These are phyloP conservation scores for Cryptoleucopteryx plumbea DNA, from an alignment of 2,113 vertebrate genomes.

Conservation along the genomic window DNA sequence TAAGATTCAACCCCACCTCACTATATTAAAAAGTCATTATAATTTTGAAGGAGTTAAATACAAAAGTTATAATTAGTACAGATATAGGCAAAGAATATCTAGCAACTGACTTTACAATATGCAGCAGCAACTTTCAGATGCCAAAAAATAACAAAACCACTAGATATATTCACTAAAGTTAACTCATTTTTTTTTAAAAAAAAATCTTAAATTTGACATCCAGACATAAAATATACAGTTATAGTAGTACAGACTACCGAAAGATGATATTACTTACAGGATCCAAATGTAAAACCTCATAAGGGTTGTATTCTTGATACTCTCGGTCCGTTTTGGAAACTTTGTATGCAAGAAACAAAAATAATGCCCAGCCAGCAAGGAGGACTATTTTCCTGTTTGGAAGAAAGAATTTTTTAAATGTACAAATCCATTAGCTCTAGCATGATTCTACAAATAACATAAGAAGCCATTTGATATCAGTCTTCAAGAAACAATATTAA, in stretches of 20 bases:
- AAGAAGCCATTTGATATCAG: neutral
- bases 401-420: slow-evolving; percentile 31
- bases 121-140: neutral
- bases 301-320: slow-evolving; percentile 98
- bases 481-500: neutral
- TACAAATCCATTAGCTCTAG: neutral
- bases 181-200: neutral
- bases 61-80: neutral
- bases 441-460: neutral
- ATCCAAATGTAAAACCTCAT: slow-evolving; percentile 93
- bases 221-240: neutral
- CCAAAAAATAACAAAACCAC: neutral
- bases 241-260: neutral
- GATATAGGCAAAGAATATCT: neutral
- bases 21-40: neutral
- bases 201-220: neutral
- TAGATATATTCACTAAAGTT: neutral
- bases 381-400: slow-evolving; percentile 88
- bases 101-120: neutral
- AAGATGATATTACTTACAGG: slow-evolving; percentile 79
- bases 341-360: slow-evolving; percentile 95
- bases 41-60: neutral
- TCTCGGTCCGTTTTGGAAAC: slow-evolving; percentile 97
- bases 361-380: slow-evolving; percentile 95
- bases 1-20: neutral